These are phyloP conservation scores for Climacteris rufus DNA, from an alignment of 2,113 vertebrate species.

Conservation along the genomic window DNA sequence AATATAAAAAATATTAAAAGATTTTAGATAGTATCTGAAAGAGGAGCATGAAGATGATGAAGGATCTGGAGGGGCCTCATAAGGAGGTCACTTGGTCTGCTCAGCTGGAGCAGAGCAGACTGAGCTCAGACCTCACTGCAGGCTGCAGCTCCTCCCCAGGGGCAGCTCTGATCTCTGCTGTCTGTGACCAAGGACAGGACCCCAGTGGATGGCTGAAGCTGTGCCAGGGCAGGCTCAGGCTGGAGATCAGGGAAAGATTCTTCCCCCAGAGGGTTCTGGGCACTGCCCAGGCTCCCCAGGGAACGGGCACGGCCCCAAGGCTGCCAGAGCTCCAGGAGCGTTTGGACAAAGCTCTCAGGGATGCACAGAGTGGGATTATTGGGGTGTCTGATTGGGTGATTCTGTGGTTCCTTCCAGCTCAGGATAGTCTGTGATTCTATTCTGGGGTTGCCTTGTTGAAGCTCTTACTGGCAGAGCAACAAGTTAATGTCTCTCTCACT, in stretches of 20 bases:
- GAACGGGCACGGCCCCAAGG: neutral
- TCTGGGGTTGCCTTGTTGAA: neutral
- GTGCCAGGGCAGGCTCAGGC: accelerated
- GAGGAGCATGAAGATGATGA: neutral
- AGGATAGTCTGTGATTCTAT: neutral
- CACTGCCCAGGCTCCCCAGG: neutral
- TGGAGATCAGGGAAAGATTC: neutral
- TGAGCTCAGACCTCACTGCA: neutral
- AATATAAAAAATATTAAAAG: neutral
- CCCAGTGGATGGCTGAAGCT: neutral
- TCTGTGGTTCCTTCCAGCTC: neutral
- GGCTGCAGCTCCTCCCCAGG: neutral
- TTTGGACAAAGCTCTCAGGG: neutral
- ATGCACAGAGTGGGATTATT: accelerated
- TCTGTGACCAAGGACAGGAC: neutral
- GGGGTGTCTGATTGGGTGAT: accelerated
- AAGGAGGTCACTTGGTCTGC: neutral
- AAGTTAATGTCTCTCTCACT: neutral
- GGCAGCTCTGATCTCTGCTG: neutral
- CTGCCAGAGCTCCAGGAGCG: neutral
- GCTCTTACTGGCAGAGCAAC: neutral
- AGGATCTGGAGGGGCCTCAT: neutral
- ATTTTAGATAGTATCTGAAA: neutral
- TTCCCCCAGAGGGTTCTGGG: neutral
- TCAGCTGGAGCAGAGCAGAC: neutral